These are phyloP conservation scores for Porphyrio hochstetteri DNA, from an alignment of 2,113 vertebrate species.

Conservation along the genomic window DNA sequence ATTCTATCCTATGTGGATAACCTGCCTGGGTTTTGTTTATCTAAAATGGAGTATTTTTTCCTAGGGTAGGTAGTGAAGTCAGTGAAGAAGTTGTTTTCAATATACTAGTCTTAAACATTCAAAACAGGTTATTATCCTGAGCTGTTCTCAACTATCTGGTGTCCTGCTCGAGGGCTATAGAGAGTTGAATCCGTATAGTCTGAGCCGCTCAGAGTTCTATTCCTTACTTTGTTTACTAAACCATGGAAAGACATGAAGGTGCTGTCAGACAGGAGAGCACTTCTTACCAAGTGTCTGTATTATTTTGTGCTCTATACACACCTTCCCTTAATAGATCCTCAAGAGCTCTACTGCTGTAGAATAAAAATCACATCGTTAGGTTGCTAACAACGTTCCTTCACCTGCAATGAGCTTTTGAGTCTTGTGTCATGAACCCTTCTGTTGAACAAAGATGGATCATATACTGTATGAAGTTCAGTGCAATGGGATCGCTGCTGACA, in stretches of 20 bases:
- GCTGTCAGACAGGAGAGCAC: not conserved
- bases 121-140: not conserved
- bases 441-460: not conserved
- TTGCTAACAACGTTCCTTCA: not conserved
- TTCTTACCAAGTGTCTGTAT: not conserved
- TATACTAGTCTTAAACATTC: not conserved
- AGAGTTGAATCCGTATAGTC: not conserved
- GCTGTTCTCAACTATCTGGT: not conserved
- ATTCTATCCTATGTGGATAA: not conserved
- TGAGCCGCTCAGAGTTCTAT: not conserved
- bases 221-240: not conserved
- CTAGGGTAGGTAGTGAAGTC: not conserved
- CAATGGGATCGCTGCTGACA: not conserved
- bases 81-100: not conserved
- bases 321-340: not conserved
- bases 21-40: not conserved
- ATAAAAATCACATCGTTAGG: slow-evolving; percentile 9
- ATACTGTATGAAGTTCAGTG: not conserved
- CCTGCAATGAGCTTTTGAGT: not conserved
- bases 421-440: not conserved
- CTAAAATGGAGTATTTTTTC: not conserved
- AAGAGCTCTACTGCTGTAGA: not conserved
- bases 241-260: not conserved
- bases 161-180: not conserved
- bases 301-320: not conserved